Evolutionary conservation across 2,113 vertebrate species (phyloP).

Genomic region (Menidia beryllina): DNA sequence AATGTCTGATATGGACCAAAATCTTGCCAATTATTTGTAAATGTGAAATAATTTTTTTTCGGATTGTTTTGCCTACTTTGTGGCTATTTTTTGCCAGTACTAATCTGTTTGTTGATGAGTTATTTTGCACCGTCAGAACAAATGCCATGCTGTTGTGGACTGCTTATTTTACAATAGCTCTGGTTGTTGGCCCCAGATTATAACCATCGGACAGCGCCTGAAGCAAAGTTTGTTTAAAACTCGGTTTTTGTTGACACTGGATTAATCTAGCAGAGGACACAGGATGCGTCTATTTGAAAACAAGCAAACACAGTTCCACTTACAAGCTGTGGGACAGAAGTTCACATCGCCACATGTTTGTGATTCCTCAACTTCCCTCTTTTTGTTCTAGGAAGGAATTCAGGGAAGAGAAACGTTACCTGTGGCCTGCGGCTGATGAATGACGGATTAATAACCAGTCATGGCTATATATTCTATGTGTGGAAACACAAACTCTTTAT

Average conservation of each 20-base stretch:
- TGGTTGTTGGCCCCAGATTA: conserved; percentile 53
- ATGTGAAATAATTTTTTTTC: too few species aligned
- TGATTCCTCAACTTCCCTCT: not conserved
- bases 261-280: conserved; percentile 61
- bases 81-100: too few species aligned
- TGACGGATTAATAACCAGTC: not conserved
- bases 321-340: conserved; percentile 47
- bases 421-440: not conserved
- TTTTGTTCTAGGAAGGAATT: not conserved
- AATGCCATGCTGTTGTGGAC: conserved; percentile 9
- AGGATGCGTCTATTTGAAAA: conserved; percentile 69
- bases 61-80: too few species aligned
- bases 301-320: conserved; percentile 57
- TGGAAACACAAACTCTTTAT: not conserved
- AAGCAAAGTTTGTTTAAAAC: conserved; percentile 70
- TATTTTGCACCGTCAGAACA: conserved; percentile 17
- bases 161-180: conserved; percentile 43
- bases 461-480: too few species aligned
- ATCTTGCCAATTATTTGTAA: too few species aligned
- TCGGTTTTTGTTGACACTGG: conserved; percentile 74
- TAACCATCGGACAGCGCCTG: conserved; percentile 45
- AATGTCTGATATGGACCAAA: too few species aligned
- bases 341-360: conserved; percentile 51
- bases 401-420: not conserved
- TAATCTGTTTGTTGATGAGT: conserved; percentile 12